Evolutionary conservation across 1,140 invertebrate genomes (phyloP), one percentile per base, ranked within the genome.

Genomic region (Forficula auricularia): DNA sequence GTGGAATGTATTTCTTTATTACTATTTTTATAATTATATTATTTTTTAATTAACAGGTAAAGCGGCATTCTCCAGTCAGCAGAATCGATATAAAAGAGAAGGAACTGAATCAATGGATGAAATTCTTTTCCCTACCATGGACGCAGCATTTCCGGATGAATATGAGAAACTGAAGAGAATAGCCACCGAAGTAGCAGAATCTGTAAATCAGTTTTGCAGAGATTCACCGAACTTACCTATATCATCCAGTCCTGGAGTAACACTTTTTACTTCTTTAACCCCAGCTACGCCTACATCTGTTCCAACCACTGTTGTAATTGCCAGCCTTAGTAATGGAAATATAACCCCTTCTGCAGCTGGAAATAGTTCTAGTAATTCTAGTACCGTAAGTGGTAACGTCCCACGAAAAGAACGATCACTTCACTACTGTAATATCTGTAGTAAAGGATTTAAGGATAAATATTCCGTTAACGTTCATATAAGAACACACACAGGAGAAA

Each of bases 391-490:
- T 35, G 46, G 47, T 22, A 54, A 51, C 2, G 50, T 53, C 3
- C 22, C 22, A 27, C 64, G 82, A 0, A 88, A 86, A 54, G 83
- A 89, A 57, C 67, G 86, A 20, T 85, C 82, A 0, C 62, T 89
- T 4, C 85, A 89, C 58, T 87, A 89, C 54, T 90, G 86, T 59
- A 83, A 77, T 52, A 87, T 91, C 46, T 91, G 86, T 61, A 83
- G 79, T 45, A 91, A 91, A 58, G 84, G 84, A 1, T 91, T 91
- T 61, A 89, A 91, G 62, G 85, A 89, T 56, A 89, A 89, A 57
- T 89, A 91, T 62, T 88, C 83, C 41, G 84, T 91, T 13, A 90
- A 88, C 52, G 85, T 91, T 16, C 86, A 90, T 60, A 84, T 89
- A 45, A 67, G 86, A 50, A 89, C 85, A 22, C 86, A 91, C 55